Evolutionary conservation across 2,797 vertebrate genomes (phyloP), one percentile per base, ranked within the genome.

Genomic region (Remorina albescens): DNA sequence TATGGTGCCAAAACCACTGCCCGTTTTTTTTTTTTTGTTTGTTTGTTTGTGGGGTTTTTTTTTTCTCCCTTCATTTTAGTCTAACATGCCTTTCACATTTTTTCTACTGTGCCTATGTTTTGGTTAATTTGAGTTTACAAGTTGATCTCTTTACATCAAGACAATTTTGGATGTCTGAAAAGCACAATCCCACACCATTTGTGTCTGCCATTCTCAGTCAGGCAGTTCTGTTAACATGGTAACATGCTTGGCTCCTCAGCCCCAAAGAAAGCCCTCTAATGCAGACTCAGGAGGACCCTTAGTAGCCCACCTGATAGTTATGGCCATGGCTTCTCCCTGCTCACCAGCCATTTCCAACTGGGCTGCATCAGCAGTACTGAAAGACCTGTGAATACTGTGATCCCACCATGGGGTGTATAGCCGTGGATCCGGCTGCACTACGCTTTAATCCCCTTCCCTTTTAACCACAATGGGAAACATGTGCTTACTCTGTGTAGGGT

Each of bases 391-490:
- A 92, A 83, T 64, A 86, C 88, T 89, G 77, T 88, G 91, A 92
- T 91, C 89, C 85, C 91, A 92, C 90, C 86, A 87, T 89, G 90
- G 92, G 92, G 92, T 88, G 80, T 74, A 87, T 86, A 75, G 59
- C 79, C 84, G 78, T 83, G 87, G 87, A 88, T 89, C 84, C 67
- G 56, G 83, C 85, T 88, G 76, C 78, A 84, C 80, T 89, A 76
- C 91, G 83, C 89, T 87, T 92, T 92, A 94, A 94, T 94, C 91
- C 88, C 83, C 89, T 88, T 92, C 74, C 88, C 87, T 93, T 93
- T 91, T 87, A 93, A 93, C 89, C 90, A 89, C 91, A 93, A 94
- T 95, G 84, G 91, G 90, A 95, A 93, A 91, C 93, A 95, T 94
- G 92, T 95, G 94, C 87, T 90, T 77, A 74, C 78, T 82, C 82